These are phyloP conservation scores for Brachyhypopomus gauderio DNA, from an alignment of 2,113 vertebrate species.

Conservation along the genomic window DNA sequence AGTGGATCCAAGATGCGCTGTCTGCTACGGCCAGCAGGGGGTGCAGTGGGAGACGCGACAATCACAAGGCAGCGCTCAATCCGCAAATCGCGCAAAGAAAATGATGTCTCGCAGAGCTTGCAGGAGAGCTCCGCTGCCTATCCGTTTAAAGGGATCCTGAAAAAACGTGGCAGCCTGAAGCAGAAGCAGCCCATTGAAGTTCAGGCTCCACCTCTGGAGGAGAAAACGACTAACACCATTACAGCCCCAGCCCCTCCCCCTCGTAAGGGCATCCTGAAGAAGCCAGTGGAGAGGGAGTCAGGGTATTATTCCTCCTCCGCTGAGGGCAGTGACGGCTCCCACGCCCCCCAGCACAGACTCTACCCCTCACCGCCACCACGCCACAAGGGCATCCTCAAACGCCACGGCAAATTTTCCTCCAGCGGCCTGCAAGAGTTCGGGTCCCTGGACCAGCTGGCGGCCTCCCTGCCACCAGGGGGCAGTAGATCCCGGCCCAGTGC, in stretches of 20 bases:
- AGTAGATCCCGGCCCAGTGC: slow-evolving; percentile 70
- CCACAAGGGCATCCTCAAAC: slow-evolving; percentile 90
- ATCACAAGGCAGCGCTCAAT: slow-evolving; percentile 89
- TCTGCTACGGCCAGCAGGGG: slow-evolving; percentile 78
- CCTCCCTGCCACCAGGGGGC: slow-evolving; percentile 49
- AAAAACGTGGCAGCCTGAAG: slow-evolving; percentile 81
- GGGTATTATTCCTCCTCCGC: slow-evolving; percentile 88
- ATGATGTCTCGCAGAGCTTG: slow-evolving; percentile 80
- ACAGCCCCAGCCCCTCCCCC: slow-evolving; percentile 61
- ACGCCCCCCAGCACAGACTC: slow-evolving; percentile 38
- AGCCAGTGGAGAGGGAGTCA: slow-evolving; percentile 81
- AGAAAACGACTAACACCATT: slow-evolving; percentile 42
- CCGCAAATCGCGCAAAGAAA: slow-evolving; percentile 91
- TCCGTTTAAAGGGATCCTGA: slow-evolving; percentile 89
- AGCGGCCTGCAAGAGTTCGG: slow-evolving; percentile 70
- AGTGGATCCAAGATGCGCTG: slow-evolving; percentile 89
- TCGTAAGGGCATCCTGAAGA: slow-evolving; percentile 94
- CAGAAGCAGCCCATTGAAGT: slow-evolving; percentile 43
- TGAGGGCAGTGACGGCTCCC: slow-evolving; percentile 78
- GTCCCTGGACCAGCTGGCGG: slow-evolving; percentile 75
- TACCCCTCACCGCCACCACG: slow-evolving; percentile 58
- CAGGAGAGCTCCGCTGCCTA: slow-evolving; percentile 69
- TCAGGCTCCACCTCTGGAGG: slow-evolving; percentile 47
- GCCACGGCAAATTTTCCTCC: slow-evolving; percentile 84
- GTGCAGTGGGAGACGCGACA: slow-evolving; percentile 47